phyloP scores from a whole-genome alignment of 2,797 vertebrate genomes.

The Dendrocincla tyrannina region DNA sequence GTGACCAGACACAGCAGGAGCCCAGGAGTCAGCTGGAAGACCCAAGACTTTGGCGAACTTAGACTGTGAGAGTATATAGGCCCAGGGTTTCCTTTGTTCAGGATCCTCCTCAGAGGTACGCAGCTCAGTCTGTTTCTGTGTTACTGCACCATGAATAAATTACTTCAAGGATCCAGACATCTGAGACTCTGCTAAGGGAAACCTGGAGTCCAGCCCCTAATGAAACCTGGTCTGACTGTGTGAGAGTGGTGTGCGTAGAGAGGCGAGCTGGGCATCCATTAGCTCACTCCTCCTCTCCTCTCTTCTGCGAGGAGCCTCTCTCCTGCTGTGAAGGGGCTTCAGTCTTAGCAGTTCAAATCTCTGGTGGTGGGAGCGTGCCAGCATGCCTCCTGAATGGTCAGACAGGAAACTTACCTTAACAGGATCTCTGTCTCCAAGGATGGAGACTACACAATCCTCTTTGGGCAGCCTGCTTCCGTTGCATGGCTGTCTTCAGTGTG shows the following conservation, averaged over 20 bases:
- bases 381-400: background rate
- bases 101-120: background rate
- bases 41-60: background rate
- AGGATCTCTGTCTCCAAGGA: background rate
- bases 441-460: background rate
- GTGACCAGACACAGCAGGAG: rapidly evolving
- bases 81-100: rapidly evolving
- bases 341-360: background rate
- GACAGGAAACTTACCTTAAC: background rate
- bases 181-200: background rate
- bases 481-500: background rate
- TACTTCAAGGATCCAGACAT: rapidly evolving
- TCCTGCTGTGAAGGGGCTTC: background rate
- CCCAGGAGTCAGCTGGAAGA: background rate
- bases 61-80: background rate
- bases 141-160: background rate
- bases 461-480: background rate
- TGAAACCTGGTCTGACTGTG: background rate
- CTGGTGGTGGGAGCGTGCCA: background rate
- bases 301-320: too few species aligned
- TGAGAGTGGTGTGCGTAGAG: background rate
- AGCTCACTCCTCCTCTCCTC: rapidly evolving
- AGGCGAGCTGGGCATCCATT: rapidly evolving
- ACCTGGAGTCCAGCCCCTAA: background rate
- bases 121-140: background rate